Evolutionary conservation across 2,113 vertebrate genomes (phyloP).

Genomic region (Chloropsis cyanopogon): DNA sequence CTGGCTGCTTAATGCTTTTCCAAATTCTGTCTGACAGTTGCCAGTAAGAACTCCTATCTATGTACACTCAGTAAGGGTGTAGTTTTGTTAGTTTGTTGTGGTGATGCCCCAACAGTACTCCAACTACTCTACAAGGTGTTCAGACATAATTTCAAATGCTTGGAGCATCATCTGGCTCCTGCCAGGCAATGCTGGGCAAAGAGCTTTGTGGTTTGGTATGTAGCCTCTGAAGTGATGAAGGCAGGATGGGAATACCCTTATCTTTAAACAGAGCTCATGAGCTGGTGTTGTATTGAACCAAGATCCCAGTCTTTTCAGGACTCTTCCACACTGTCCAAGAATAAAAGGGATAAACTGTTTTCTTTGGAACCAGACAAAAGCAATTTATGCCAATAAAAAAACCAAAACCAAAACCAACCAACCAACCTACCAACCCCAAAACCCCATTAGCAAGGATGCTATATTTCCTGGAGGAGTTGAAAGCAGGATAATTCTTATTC

Average conservation of each 20-base stretch:
- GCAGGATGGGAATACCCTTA: neutral
- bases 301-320: neutral
- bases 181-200: neutral
- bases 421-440: neutral
- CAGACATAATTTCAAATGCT: neutral
- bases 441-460: neutral
- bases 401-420: neutral
- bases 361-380: neutral
- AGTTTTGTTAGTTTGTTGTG: neutral
- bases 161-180: neutral
- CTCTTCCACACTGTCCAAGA: neutral
- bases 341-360: neutral
- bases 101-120: neutral
- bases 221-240: neutral
- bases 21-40: neutral
- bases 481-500: neutral
- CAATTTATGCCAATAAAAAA: neutral
- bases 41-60: neutral
- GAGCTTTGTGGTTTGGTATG: neutral
- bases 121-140: fast-evolving
- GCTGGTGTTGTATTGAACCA: neutral
- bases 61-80: fast-evolving
- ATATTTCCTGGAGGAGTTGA: neutral
- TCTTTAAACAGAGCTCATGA: neutral
- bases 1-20: neutral